These are phyloP conservation scores for Artibeus lituratus DNA, from an alignment of 2,797 vertebrate species.

Conservation along the genomic window DNA sequence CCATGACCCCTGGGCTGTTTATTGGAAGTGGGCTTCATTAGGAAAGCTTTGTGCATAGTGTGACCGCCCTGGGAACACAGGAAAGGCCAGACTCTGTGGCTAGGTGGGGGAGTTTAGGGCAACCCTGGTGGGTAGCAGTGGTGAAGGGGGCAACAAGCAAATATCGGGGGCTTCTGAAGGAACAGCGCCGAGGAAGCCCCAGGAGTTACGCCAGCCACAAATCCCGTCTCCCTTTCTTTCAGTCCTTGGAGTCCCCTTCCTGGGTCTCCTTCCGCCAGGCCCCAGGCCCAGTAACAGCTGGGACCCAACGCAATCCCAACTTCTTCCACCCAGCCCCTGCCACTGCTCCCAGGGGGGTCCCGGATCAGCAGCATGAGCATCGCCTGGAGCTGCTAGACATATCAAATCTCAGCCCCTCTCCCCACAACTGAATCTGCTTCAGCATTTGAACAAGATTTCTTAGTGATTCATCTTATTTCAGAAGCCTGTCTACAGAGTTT, in stretches of 20 bases:
- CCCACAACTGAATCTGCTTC: background rate
- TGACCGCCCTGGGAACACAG: background rate
- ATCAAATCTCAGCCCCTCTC: background rate
- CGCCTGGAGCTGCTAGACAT: background rate
- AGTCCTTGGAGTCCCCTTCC: background rate
- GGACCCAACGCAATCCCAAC: background rate
- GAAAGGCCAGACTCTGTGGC: background rate
- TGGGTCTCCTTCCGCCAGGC: background rate
- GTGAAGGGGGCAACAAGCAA: background rate
- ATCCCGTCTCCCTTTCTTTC: background rate
- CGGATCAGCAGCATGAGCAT: fast-evolving
- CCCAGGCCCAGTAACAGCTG: background rate
- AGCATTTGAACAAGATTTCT: background rate
- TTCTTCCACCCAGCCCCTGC: background rate
- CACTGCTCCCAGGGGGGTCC: background rate
- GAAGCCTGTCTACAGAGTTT: background rate
- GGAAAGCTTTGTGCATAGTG: background rate
- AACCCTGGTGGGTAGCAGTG: background rate
- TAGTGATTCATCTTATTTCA: background rate
- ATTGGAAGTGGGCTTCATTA: background rate
- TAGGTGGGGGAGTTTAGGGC: background rate
- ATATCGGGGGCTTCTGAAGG: background rate
- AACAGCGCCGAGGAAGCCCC: background rate
- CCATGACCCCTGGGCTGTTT: background rate
- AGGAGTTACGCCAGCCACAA: background rate